A percentile compares a stretch with the other conserved stretches of the same genome.
phyloP scores from a whole-genome alignment of 1,140 invertebrate species.

The Lepidurus apus region DNA sequence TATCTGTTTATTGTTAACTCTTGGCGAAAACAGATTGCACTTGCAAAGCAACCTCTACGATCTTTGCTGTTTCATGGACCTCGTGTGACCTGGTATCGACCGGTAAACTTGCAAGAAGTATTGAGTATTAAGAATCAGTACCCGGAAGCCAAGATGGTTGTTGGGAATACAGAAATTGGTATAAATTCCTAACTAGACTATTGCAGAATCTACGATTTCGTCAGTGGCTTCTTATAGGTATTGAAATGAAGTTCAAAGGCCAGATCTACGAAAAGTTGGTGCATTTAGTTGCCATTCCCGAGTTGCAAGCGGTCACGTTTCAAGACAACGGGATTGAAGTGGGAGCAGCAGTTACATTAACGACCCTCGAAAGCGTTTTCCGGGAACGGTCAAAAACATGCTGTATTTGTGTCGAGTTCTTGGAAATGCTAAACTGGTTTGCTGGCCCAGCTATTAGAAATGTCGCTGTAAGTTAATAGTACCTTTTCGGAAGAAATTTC shows the following conservation, averaged over 20 bases:
- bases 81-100: constrained; percentile 72
- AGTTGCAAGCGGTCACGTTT: constrained; percentile 56
- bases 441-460: constrained; percentile 90
- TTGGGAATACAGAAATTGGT: constrained; percentile 88
- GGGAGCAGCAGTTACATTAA: constrained; percentile 75
- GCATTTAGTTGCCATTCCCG: constrained; percentile 63
- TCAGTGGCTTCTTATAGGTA: constrained; percentile 44
- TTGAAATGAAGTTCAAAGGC: constrained; percentile 88
- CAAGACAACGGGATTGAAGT: constrained; percentile 57
- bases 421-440: constrained; percentile 88
- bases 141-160: constrained; percentile 74
- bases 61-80: constrained; percentile 46
- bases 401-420: constrained; percentile 61
- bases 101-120: constrained; percentile 61
- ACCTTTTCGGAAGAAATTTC: too few species aligned
- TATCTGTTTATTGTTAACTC: background rate
- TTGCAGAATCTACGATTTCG: background rate
- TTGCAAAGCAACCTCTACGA: background rate
- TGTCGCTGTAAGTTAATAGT: constrained; percentile 49
- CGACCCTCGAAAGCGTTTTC: constrained; percentile 61
- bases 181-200: constrained; percentile 43
- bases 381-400: constrained; percentile 53
- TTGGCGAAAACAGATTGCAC: background rate
- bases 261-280: constrained; percentile 75
- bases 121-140: constrained; percentile 64